Base-by-base conservation (phyloP, 2,113 vertebrate species). In the Theropithecus gelada region DNA sequence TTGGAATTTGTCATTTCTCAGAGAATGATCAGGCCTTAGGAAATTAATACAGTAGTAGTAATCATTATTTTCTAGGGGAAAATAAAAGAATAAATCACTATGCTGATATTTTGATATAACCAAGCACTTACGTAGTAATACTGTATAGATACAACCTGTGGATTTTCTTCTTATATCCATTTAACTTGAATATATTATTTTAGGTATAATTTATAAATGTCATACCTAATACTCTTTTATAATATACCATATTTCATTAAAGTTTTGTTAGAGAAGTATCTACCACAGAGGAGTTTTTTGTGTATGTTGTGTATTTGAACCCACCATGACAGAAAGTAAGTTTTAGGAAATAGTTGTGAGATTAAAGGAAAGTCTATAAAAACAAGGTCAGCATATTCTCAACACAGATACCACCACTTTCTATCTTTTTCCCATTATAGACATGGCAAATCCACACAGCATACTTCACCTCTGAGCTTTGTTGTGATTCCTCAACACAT, bases 271-370 rank as follows among this genome's bases (percentile, higher is more conserved):
- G 22, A 93, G 8, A 94, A 55, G 64, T 81, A 59, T 20, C 27
- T 93, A 55, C 17, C 70, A 55, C 3, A 86, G 11, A 79, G n/a
- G 52, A 80, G 50, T 81, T 91, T 96, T 89, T 72, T 94, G 30
- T 16, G 66, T 96, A 73, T 78, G 5, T 59, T 94, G 6, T 80
- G n/a, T 94, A 82, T 91, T 93, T 93, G 30, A 95, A 78, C 40
- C n/a, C 22, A 79, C 32, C 6, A 23, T 93, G 6, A 68, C 6
- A 78, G 48, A 90, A 70, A 93, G 43, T 72, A 5, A 83, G 66
- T 40, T 73, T 90, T 50, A 64, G 78, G 18, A 89, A 96, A 35
- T 59, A 72, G 14, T 86, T 94, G 8, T 80, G 30, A 89, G 45
- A 85, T 87, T 78, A 82, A 94, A 18, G 48, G 45, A 73, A 90